A percentile compares a stretch with the other conserved stretches of the same genome.
Conservation (phyloP, 2,113 vertebrate species). For the Stercorarius parasiticus region DNA sequence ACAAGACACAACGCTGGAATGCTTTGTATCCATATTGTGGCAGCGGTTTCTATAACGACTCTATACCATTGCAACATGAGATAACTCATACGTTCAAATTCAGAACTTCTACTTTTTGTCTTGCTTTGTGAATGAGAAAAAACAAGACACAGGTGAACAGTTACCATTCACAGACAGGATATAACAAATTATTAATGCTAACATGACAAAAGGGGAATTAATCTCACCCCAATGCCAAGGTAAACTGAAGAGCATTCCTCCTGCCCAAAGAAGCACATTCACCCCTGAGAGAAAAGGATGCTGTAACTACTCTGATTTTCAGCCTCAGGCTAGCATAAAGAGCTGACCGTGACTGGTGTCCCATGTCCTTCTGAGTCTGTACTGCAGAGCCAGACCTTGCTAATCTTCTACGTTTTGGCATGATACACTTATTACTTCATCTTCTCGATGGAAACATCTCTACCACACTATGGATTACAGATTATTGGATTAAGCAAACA, state of each 20-base stretch:
- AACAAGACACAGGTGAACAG: background rate
- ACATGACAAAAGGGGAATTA: background rate
- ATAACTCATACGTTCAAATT: background rate
- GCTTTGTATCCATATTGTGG: background rate
- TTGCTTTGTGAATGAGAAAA: background rate
- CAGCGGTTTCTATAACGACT: background rate
- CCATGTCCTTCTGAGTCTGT: background rate
- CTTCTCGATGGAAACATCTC: background rate
- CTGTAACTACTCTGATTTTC: background rate
- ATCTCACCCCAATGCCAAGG: background rate
- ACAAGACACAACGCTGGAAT: background rate
- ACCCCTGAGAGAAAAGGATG: background rate
- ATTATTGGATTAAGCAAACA: slow-evolving; percentile 9
- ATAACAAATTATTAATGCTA: background rate
- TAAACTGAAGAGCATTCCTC: background rate
- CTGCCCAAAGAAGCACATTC: background rate
- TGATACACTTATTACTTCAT: background rate
- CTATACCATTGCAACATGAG: accelerated
- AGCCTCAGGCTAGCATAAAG: background rate
- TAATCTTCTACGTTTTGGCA: background rate
- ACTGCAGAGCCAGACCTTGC: background rate
- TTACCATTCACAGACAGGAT: background rate
- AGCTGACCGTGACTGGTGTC: background rate
- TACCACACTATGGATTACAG: background rate
- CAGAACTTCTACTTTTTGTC: background rate